Evolutionary conservation across 2,888 invertebrate genomes (phyloP), one percentile per base, ranked within the genome.

Genomic region (Trypoxylon attenuatum): DNA sequence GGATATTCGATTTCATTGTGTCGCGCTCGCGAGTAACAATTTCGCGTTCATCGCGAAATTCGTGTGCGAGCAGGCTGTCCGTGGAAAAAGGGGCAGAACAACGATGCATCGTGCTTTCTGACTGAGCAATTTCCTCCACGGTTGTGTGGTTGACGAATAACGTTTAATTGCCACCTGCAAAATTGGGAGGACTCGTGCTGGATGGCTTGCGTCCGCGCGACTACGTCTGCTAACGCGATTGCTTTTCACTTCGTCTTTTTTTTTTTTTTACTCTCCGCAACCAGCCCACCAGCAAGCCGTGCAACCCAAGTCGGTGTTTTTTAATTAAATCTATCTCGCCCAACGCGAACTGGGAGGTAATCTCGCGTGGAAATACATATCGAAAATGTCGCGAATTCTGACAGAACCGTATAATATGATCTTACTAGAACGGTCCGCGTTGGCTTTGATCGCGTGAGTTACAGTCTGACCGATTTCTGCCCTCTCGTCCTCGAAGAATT

Each of bases 131-230:
- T 75, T 75, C 65, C 73, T 70, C 57, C 39, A 58, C 60, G 63
- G 43, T 33, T 43, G 60, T 52, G 67, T 59, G 62, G 61, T 59
- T 70, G 66, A 65, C 71, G 73, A 71, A 77, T 74, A 76, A 71
- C 72, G 71, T 79, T 82, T 82, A 81, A 82, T 82, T 82, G 82
- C 77, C 78, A 79, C 73, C 76, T 75, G 69, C 59, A 66, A 77
- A 82, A 82, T 82, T 82, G 81, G 76, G 71, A 66, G 66, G 68
- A 61, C 60, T 64, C 33, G 33, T 3, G n/a, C 33, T 2, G 1
- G 8, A 39, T 22, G 62, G 58, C 61, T 66, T 56, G 61, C 60
- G 54, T 51, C 54, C 52, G 43, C 41, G 50, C 23, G 25, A 46
- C 25, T 63, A 69, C 71, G 61, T 68, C 64, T 65, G 59, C 64